Conservation (phyloP, 2,113 vertebrate genomes). For the Sardina pilchardus region DNA sequence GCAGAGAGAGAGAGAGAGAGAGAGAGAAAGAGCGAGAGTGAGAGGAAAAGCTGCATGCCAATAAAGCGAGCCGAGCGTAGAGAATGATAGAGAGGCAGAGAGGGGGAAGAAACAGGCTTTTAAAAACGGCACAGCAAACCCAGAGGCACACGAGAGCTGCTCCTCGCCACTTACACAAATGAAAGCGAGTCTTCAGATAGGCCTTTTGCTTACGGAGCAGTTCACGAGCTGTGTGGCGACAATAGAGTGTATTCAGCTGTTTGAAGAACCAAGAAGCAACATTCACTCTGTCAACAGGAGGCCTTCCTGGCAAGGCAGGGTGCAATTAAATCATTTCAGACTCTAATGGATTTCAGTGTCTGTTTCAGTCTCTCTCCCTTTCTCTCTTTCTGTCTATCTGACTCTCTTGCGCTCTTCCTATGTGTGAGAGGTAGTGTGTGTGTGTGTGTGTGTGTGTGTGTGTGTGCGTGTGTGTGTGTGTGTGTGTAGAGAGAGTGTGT, state of each 20-base stretch:
- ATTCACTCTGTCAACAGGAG: slow-evolving; percentile 35
- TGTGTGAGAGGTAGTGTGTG: not conserved
- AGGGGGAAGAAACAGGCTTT: slow-evolving; percentile 16
- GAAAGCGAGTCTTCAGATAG: slow-evolving; percentile 73
- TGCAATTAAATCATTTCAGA: slow-evolving; percentile 11
- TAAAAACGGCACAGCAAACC: slow-evolving; percentile 55
- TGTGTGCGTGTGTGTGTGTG: slow-evolving; percentile 39
- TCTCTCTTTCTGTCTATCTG: slow-evolving; percentile 15
- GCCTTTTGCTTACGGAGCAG: slow-evolving; percentile 71
- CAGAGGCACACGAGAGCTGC: slow-evolving; percentile 45
- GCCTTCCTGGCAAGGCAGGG: not conserved
- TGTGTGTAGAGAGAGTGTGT: slow-evolving; percentile 56
- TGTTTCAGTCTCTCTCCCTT: not conserved
- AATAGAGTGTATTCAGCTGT: slow-evolving; percentile 55
- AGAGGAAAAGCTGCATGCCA: slow-evolving; percentile 17
- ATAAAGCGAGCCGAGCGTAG: not conserved
- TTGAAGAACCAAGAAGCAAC: slow-evolving; percentile 26
- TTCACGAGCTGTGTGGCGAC: slow-evolving; percentile 73
- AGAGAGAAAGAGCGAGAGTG: slow-evolving; percentile 30
- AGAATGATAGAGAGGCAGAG: not conserved
- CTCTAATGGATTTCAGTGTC: slow-evolving; percentile 11
- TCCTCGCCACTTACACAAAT: slow-evolving; percentile 76
- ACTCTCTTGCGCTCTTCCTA: not conserved
- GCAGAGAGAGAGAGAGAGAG: not conserved
- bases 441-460: slow-evolving; percentile 30